Conservation (phyloP, 1,140 invertebrate species). For the Coenobita brevimanus region DNA sequence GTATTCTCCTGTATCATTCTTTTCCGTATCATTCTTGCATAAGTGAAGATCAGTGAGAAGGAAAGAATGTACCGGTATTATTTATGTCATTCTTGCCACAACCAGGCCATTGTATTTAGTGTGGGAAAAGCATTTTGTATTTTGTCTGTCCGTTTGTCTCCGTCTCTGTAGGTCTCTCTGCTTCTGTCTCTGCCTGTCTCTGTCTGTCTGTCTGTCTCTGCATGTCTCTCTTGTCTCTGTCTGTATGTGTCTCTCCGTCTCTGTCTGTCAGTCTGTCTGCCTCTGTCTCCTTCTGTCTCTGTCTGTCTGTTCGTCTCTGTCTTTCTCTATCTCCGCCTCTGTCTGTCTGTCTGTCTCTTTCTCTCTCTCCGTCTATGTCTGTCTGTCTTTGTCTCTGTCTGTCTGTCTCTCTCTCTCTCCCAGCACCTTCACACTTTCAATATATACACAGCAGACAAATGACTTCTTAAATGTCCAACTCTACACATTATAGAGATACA, state of each 20-base stretch:
- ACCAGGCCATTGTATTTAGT: no score
- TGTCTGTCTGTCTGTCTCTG: not conserved
- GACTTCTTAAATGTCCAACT: no score
- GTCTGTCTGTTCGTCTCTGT: not conserved
- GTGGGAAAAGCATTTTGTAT: no score
- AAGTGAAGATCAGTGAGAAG: no score
- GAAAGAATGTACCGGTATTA: no score
- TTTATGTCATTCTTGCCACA: no score
- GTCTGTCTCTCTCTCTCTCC: slow-evolving; percentile 23
- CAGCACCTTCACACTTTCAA: not conserved
- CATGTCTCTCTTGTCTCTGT: not conserved
- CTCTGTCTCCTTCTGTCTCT: not conserved
- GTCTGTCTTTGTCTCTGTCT: slow-evolving; percentile 14
- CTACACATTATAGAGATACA: no score
- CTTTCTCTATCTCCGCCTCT: no score
- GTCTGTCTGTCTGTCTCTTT: no score
- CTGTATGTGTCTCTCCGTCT: slow-evolving; percentile 5
- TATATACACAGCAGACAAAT: not conserved
- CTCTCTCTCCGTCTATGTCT: slow-evolving; percentile 1
- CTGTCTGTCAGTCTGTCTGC: slow-evolving; percentile 2
- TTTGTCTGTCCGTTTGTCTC: not conserved
- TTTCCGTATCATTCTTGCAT: no score
- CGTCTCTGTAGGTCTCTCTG: not conserved
- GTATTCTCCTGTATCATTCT: no score
- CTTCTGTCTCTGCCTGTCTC: not conserved